phyloP scores from a whole-genome alignment of 2,888 invertebrate species.

The Eilema caniola region DNA sequence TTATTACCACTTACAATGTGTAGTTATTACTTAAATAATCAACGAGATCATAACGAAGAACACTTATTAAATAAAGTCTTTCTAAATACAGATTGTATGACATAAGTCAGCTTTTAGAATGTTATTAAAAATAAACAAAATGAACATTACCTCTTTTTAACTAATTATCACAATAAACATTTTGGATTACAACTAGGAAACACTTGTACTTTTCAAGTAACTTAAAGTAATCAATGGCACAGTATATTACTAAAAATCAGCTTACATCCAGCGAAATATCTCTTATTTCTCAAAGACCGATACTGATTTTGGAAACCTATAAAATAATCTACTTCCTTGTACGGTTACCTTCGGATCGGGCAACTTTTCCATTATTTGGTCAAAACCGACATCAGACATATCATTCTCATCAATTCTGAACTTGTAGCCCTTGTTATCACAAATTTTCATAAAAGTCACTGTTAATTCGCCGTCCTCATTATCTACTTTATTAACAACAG shows the following conservation, averaged over 20 bases:
- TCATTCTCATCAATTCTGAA: slow-evolving; percentile 35
- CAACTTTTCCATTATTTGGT: slow-evolving; percentile 35
- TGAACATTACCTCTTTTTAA: too few species aligned
- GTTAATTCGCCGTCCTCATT: slow-evolving; percentile 25
- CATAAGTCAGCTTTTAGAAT: too few species aligned
- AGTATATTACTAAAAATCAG: slow-evolving; percentile 22
- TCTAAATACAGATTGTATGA: too few species aligned
- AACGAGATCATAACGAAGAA: too few species aligned
- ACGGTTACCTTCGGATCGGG: slow-evolving; percentile 20
- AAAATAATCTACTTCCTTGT: slow-evolving; percentile 31
- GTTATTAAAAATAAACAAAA: too few species aligned
- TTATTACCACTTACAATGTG: slow-evolving; percentile 29
- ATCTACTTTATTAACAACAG: slow-evolving; percentile 25
- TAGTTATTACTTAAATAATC: slow-evolving; percentile 34
- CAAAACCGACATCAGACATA: slow-evolving; percentile 32
- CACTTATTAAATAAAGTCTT: too few species aligned
- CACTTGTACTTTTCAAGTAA: slow-evolving; percentile 20
- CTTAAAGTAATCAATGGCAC: background rate
- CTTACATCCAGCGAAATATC: slow-evolving; percentile 22
- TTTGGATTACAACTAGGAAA: too few species aligned
- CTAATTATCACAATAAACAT: too few species aligned
- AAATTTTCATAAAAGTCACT: slow-evolving; percentile 31
- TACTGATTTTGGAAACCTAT: slow-evolving; percentile 28
- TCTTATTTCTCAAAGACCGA: slow-evolving; percentile 33
- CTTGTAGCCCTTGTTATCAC: slow-evolving; percentile 34